Evolutionary conservation across 2,888 invertebrate species (phyloP).

Genomic region (Lepidochrysops patricia): DNA sequence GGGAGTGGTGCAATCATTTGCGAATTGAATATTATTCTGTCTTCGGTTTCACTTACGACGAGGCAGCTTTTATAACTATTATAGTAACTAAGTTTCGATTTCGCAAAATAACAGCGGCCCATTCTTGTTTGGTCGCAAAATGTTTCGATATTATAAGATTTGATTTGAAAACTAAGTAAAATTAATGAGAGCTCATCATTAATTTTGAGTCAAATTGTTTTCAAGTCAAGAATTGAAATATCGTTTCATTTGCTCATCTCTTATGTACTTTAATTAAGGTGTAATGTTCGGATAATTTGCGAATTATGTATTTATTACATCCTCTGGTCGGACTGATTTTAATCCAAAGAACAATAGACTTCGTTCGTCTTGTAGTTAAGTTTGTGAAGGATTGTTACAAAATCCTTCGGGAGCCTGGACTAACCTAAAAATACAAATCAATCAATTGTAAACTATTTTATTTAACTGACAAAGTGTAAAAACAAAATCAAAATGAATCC

Average conservation of each 20-base stretch:
- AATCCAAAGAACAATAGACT: slow-evolving; percentile 6
- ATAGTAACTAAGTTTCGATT: not conserved
- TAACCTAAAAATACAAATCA: not conserved
- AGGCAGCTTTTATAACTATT: not conserved
- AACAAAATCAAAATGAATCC: not conserved
- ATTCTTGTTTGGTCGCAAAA: not conserved
- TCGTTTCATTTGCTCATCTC: not conserved
- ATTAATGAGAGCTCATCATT: not conserved
- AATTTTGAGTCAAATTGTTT: not conserved
- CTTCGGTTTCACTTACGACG: not conserved
- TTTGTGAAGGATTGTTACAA: not conserved
- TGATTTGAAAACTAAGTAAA: not conserved
- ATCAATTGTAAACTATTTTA: slow-evolving; percentile 8
- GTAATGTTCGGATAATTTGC: not conserved
- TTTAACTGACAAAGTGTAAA: not conserved
- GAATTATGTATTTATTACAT: not conserved
- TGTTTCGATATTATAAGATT: not conserved
- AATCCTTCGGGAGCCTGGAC: not conserved
- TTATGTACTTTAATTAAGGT: slow-evolving; percentile 3
- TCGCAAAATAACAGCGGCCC: not conserved
- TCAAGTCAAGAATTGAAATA: not conserved
- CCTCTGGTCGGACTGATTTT: slow-evolving; percentile 3
- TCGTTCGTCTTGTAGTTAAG: not conserved
- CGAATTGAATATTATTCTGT: not conserved
- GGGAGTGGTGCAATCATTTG: not conserved